Evolutionary conservation across 2,113 vertebrate species (phyloP).

Genomic region (Muntiacus reevesi): DNA sequence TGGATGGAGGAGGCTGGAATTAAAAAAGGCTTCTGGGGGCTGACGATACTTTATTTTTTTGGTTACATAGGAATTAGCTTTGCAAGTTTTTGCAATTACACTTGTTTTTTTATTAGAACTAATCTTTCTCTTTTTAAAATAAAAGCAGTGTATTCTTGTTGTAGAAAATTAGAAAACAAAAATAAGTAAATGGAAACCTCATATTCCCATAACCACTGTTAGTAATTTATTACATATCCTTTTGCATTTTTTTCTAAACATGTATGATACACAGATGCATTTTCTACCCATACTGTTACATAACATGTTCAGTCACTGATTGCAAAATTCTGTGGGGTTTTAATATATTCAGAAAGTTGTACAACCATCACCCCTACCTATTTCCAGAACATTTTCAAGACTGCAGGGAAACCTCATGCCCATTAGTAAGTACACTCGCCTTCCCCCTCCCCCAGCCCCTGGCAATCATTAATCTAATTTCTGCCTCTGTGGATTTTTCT

Average conservation of each 20-base stretch:
- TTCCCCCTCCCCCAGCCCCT: rapidly evolving
- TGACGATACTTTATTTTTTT: not conserved
- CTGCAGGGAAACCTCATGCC: not conserved
- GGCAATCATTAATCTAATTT: too few species aligned
- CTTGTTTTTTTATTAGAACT: slow-evolving; percentile 27
- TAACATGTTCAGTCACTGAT: not conserved
- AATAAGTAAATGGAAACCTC: not conserved
- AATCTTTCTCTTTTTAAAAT: not conserved
- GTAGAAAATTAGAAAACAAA: not conserved
- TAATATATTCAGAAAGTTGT: not conserved
- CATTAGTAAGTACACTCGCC: rapidly evolving
- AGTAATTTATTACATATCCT: not conserved
- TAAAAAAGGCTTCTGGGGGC: not conserved
- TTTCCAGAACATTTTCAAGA: not conserved
- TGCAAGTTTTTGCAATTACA: not conserved
- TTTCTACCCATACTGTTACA: not conserved
- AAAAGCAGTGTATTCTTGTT: not conserved
- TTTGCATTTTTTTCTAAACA: not conserved
- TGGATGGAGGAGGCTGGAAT: not conserved
- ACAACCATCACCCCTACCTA: too few species aligned
- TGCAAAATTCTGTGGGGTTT: not conserved
- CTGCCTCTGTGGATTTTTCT: not conserved
- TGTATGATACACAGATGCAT: not conserved
- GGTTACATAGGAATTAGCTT: not conserved
- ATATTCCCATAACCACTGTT: not conserved